Evolutionary conservation across 2,888 invertebrate genomes (phyloP), one percentile per base, ranked within the genome.

Genomic region (Baronia brevicornis): DNA sequence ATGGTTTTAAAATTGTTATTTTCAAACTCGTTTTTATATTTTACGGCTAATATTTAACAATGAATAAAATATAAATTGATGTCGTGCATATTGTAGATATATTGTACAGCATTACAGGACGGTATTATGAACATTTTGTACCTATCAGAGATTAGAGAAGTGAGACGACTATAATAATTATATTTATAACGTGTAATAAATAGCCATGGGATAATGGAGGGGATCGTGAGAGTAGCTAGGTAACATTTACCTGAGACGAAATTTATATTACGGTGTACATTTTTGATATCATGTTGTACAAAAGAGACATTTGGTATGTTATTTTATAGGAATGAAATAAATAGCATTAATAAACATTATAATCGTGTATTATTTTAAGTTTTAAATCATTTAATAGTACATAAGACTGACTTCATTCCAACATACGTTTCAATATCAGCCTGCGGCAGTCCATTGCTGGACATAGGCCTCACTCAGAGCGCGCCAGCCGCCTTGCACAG

Each of bases 251-350:
- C 79, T 70, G 67, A 66, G 62, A 72, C 77, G 74, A 79, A 80
- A 84, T 84, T 85, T 84, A 84, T 84, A 84, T 84, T 66, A 75
- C 70, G 82, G 80, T 85, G 85, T 85, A 85, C 79, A 85, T 84
- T 85, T 85, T 85, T 85, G 84, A 84, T 84, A 84, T 84, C 75
- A 84, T 74, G 75, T 84, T 85, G 85, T 85, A 85, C 85, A 85
- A 85, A 84, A 79, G 84, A 84, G 77, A 85, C 79, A 79, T 85
- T 85, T 85, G 82, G 85, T 85, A 85, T 85, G 85, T 84, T 85
- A 85, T 85, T 85, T 84, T 85, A 85, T 84, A 85, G 85, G 84
- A 84, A 84, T 82, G 80, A 84, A 84, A 85, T 85, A 85, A 85
- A 85, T 85, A 85, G 85, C 74, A 71, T 84, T 84, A 84, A 84